These are phyloP conservation scores for Acleris literana DNA, from an alignment of 2,888 invertebrate species.

Conservation along the genomic window DNA sequence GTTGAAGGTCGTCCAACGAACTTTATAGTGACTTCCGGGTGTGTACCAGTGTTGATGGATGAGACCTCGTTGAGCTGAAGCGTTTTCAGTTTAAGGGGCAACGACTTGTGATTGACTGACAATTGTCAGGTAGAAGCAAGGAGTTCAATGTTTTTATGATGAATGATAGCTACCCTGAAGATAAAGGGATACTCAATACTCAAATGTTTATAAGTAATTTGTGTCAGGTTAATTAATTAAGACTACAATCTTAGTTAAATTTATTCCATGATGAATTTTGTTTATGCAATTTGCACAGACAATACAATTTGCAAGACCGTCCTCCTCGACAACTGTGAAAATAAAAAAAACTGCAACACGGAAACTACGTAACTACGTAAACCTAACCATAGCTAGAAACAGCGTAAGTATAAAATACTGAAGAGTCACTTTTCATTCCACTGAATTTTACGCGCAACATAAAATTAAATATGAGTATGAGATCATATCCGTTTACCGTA, in stretches of 20 bases:
- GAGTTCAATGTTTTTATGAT: constrained; percentile 26
- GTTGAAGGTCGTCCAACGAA: constrained; percentile 68
- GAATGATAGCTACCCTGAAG: constrained; percentile 31
- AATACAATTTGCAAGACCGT: constrained; percentile 8
- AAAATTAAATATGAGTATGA: constrained; percentile 16
- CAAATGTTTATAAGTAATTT: too few relatives aligned
- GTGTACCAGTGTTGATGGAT: constrained; percentile 58
- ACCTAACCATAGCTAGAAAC: constrained; percentile 3
- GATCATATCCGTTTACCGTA: constrained; percentile 28
- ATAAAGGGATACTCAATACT: background rate
- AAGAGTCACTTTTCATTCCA: constrained; percentile 17
- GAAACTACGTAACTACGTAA: too few relatives aligned
- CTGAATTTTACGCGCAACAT: constrained; percentile 17
- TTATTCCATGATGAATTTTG: constrained; percentile 8
- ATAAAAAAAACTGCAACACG: constrained; percentile 9
- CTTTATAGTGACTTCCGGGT: constrained; percentile 50
- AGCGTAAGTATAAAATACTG: constrained; percentile 2
- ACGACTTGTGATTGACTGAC: constrained; percentile 46
- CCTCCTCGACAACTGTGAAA: constrained; percentile 18
- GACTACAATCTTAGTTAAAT: background rate
- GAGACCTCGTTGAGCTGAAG: constrained; percentile 52
- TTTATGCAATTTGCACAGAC: background rate
- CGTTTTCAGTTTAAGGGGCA: constrained; percentile 50
- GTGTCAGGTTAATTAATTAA: background rate
- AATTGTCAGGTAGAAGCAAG: constrained; percentile 19